Percentiles rank a stretch among this genome's conserved stretches.
These are phyloP conservation scores for Mormyrops boulengeri DNA, from an alignment of 2,797 vertebrate genomes.

Conservation along the genomic window DNA sequence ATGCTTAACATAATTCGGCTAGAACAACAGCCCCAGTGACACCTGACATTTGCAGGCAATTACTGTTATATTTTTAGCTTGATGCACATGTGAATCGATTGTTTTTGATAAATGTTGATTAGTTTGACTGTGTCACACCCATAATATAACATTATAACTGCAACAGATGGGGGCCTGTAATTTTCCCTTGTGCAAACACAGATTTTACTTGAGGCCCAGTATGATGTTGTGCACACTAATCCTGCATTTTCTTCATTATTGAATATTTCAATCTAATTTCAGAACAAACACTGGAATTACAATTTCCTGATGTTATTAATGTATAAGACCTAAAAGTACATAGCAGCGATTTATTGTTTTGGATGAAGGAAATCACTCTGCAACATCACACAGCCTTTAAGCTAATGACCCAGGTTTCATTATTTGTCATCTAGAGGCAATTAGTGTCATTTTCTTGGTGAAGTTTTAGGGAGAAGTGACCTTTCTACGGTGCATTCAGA, in stretches of 20 bases:
- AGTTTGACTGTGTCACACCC: not conserved
- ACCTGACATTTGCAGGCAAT: not conserved
- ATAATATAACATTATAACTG: not conserved
- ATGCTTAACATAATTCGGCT: not conserved
- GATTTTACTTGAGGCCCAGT: not conserved
- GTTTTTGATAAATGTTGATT: not conserved
- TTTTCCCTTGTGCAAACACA: not conserved
- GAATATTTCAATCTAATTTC: not conserved
- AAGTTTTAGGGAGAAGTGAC: not conserved
- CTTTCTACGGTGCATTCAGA: not conserved
- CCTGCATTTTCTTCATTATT: not conserved
- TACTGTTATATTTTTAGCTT: not conserved
- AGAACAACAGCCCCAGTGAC: not conserved
- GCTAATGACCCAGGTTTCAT: not conserved
- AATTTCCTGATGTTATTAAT: not conserved
- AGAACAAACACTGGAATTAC: not conserved
- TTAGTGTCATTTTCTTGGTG: not conserved
- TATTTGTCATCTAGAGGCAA: not conserved
- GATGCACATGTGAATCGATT: not conserved
- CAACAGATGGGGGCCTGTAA: not conserved
- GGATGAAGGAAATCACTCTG: not conserved
- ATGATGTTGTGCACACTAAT: not conserved
- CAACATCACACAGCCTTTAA: not conserved
- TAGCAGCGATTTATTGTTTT: not conserved
- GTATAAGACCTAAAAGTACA: not conserved